Percentiles rank a stretch among this genome's conserved stretches.
Evolutionary conservation across 2,113 vertebrate species (phyloP).

Genomic region (Bubalus kerabau): DNA sequence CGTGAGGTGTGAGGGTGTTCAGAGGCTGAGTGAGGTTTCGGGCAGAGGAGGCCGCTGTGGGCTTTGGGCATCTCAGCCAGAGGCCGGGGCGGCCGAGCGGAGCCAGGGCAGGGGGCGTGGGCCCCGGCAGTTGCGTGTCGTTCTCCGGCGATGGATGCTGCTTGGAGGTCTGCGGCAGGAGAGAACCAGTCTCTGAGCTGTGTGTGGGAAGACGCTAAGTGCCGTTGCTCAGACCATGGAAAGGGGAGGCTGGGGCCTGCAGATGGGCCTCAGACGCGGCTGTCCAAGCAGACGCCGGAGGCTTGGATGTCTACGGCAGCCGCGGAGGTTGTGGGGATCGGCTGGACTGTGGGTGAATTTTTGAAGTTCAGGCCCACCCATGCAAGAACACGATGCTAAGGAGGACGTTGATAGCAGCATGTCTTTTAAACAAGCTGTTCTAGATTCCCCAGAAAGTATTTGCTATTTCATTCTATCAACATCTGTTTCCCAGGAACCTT

Average conservation of each 20-base stretch:
- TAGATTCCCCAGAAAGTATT: neutral
- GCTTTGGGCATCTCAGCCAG: neutral
- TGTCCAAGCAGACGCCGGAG: accelerated
- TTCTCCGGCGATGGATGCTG: accelerated
- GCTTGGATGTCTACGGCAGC: accelerated
- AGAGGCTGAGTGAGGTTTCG: neutral
- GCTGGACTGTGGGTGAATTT: neutral
- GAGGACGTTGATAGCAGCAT: accelerated
- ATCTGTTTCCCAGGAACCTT: neutral
- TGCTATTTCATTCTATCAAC: neutral
- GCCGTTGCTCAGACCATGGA: accelerated
- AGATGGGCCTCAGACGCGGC: accelerated
- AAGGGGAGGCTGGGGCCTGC: neutral
- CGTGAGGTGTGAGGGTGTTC: accelerated
- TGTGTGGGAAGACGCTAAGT: accelerated
- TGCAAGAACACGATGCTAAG: neutral
- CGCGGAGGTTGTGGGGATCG: neutral
- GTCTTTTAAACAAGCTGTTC: neutral
- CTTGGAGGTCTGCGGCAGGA: neutral
- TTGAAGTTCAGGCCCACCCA: neutral
- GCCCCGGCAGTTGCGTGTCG: neutral
- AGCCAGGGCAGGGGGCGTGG: accelerated
- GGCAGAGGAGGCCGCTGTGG: neutral
- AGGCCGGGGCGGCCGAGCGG: neutral
- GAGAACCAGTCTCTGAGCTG: neutral